phyloP scores from a whole-genome alignment of 2,797 vertebrate species.

The Lateolabrax maculatus region DNA sequence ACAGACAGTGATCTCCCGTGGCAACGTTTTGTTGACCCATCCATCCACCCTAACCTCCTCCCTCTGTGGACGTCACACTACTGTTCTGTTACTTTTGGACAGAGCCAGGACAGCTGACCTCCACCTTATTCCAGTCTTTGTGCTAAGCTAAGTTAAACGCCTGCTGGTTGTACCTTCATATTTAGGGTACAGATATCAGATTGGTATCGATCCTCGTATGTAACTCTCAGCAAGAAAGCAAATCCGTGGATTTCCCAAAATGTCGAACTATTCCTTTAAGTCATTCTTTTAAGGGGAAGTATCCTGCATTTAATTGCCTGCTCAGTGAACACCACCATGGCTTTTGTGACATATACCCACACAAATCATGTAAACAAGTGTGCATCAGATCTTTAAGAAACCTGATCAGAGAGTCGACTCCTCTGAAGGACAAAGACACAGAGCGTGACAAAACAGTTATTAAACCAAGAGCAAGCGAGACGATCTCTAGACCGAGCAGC shows the following conservation, averaged over 20 bases:
- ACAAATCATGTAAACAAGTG: constrained; percentile 67
- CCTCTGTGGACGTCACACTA: background rate
- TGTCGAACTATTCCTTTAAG: background rate
- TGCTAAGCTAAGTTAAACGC: background rate
- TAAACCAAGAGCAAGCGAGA: constrained; percentile 72
- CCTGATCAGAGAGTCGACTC: constrained; percentile 69
- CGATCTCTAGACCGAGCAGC: constrained; percentile 70
- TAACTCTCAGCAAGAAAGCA: background rate
- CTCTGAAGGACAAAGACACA: constrained; percentile 80
- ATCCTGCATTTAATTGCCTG: constrained; percentile 5
- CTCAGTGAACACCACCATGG: constrained; percentile 21
- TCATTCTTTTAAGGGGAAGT: constrained; percentile 1
- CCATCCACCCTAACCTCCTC: background rate
- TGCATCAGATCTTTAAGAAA: constrained; percentile 65
- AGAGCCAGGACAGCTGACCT: background rate
- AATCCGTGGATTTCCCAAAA: background rate
- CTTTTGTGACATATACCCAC: constrained; percentile 35
- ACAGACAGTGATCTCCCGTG: background rate
- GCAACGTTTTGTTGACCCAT: background rate
- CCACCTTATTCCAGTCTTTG: background rate
- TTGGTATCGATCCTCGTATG: background rate
- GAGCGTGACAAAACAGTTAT: constrained; percentile 78
- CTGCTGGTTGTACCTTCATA: too few relatives aligned
- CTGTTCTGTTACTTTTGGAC: background rate
- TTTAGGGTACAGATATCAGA: background rate